These are phyloP conservation scores for Drosophila melanocephala DNA, from an alignment of 2,888 invertebrate species.

Conservation along the genomic window DNA sequence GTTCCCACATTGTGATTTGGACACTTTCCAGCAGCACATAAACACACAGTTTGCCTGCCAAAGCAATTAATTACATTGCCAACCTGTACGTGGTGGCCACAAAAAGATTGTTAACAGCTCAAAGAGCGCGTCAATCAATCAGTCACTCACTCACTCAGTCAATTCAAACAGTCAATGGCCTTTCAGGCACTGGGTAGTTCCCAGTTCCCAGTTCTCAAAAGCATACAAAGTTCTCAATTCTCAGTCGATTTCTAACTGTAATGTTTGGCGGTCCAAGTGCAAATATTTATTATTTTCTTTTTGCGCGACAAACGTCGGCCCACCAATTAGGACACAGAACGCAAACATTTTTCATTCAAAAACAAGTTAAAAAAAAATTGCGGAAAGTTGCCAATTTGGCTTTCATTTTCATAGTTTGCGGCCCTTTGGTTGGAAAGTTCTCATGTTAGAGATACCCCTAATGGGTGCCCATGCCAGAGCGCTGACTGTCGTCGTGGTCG, in stretches of 20 bases:
- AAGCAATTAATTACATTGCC: constrained; percentile 80
- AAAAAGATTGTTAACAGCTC: constrained; percentile 77
- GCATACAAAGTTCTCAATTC: constrained; percentile 12
- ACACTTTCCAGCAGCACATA: constrained; percentile 54
- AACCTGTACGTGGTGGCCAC: constrained; percentile 66
- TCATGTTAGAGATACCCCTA: constrained; percentile 54
- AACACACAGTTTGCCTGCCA: constrained; percentile 65
- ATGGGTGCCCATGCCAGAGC: constrained; percentile 37
- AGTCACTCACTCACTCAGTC: constrained; percentile 47
- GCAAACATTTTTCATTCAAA: constrained; percentile 69
- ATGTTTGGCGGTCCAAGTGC: constrained; percentile 68
- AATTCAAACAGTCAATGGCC: constrained; percentile 72
- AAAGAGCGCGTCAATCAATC: constrained; percentile 71
- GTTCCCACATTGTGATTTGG: constrained; percentile 68
- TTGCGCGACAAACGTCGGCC: constrained; percentile 65
- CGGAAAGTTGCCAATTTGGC: constrained; percentile 72
- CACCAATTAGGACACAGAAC: constrained; percentile 76
- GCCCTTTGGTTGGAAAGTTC: constrained; percentile 57
- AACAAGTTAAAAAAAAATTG: not conserved
- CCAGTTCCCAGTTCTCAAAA: constrained; percentile 29
- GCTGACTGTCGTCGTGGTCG: constrained; percentile 12
- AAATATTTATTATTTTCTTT: constrained; percentile 68
- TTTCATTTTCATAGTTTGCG: constrained; percentile 70
- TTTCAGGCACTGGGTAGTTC: constrained; percentile 33
- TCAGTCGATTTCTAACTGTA: constrained; percentile 43